Percentiles rank a stretch among this genome's conserved stretches.
These are phyloP conservation scores for Phengaris arion DNA, from an alignment of 2,888 invertebrate genomes.

Conservation along the genomic window DNA sequence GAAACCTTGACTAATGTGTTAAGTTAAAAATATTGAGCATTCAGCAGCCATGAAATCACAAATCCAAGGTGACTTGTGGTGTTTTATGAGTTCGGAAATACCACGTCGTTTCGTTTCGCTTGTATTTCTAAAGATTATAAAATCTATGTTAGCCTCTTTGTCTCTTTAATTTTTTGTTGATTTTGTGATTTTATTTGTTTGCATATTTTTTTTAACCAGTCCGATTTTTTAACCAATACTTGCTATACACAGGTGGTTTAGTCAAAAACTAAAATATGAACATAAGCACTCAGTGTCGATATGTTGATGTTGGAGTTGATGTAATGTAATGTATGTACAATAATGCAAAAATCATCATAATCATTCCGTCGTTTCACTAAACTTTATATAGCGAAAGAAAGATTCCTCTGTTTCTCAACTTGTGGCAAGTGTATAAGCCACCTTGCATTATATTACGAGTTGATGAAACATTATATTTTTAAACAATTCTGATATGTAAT, in stretches of 20 bases:
- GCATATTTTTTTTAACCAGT: not conserved
- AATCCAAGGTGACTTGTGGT: slow-evolving; percentile 16
- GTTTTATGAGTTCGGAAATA: not conserved
- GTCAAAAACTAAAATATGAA: no score
- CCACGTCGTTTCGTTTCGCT: not conserved
- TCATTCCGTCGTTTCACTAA: no score
- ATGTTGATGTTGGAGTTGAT: no score
- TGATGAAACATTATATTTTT: no score
- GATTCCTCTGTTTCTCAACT: no score
- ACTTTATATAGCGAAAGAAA: no score
- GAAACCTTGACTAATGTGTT: slow-evolving; percentile 37
- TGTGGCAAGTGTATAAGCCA: no score
- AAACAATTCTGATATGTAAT: no score
- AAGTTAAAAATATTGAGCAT: slow-evolving; percentile 28
- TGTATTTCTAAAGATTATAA: slow-evolving; percentile 14
- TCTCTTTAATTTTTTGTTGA: slow-evolving; percentile 9
- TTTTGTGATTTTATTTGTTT: not conserved
- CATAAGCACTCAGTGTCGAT: no score
- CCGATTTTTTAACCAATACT: no score
- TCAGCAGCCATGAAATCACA: slow-evolving; percentile 16
- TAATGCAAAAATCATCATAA: no score
- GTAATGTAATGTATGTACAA: not conserved
- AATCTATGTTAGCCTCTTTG: slow-evolving; percentile 8
- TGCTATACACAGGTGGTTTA: not conserved
- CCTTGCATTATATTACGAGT: no score